A percentile compares a stretch with the other conserved stretches of the same genome.
Conservation (phyloP, 2,888 invertebrate species). For the Amiota minor region DNA sequence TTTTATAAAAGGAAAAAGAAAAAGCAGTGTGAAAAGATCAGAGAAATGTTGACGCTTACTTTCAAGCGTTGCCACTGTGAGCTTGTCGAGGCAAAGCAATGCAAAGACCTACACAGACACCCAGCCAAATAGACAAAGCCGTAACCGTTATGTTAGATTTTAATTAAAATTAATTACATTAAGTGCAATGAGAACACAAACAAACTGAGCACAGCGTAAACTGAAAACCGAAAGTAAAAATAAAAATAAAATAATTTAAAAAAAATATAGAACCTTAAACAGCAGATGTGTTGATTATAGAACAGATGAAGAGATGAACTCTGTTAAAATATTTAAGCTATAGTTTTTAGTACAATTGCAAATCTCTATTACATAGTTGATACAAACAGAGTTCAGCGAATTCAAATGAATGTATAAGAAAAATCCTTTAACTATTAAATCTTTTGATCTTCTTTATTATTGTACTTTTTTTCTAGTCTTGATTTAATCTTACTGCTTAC, state of each 20-base stretch:
- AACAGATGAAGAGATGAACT: no score
- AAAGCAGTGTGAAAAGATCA: not conserved
- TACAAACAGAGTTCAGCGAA: no score
- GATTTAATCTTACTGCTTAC: no score
- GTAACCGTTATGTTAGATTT: slow-evolving; percentile 67
- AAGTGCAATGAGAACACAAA: slow-evolving; percentile 68
- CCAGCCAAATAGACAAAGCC: slow-evolving; percentile 25
- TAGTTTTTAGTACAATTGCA: no score
- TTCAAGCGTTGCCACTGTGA: not conserved
- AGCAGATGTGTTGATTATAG: no score
- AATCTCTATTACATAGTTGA: no score
- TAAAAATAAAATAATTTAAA: not conserved
- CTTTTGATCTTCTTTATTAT: no score
- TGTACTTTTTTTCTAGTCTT: no score
- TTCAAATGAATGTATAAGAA: no score
- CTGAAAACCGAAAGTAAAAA: not conserved
- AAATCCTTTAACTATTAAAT: no score
- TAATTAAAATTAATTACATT: slow-evolving; percentile 73
- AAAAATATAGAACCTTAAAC: no score
- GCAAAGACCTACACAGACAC: not conserved
- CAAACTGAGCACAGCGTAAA: slow-evolving; percentile 4
- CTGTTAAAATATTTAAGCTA: no score
- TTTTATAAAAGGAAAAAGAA: slow-evolving; percentile 8
- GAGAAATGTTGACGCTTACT: not conserved
- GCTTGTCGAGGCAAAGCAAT: not conserved